Base-by-base conservation (phyloP, 2,113 vertebrate genomes). In the Plecturocebus donacophilus region DNA sequence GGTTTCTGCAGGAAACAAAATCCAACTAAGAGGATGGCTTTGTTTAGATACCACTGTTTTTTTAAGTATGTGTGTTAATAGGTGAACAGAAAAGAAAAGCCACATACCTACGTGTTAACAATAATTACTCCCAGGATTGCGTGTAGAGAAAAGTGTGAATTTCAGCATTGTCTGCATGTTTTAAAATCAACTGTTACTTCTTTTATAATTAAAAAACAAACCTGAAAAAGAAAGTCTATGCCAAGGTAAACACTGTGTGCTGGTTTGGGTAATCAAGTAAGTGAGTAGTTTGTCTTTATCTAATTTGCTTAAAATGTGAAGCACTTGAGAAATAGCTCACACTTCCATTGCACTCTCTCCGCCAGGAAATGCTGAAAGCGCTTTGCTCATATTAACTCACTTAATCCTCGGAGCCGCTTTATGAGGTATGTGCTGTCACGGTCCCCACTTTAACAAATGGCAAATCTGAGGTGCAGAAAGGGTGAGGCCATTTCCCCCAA, bases 281-380 rank as follows among this genome's bases (percentile, higher is more conserved):
- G 32, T 23, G 61, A 42, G 45, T 11, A 2, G 45, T 66, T 35
- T 40, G 49, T 92, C 80, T 92, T 66, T 13, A 73, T n/a, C 47
- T 84, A 3, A 73, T 70, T 52, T 45, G 54, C 70, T 66, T 79
- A 30, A 70, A 16, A 56, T 1, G 23, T 3, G 49, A 32, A 10
- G 9, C 0, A 20, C 30, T 2, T 54, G 32, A 49, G 66, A 11
- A 14, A 19, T 0, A 4, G 66, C 32, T 2, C 0, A 2, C 8
- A 0, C 11, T 3, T 5, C 0, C 27, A 0, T 0, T 1, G 20
- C 4, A 5, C 3, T 1, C 2, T 3, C 10, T 45, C 21, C 0
- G 5, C 47, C 25, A 10, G 17, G 25, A 40, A 35, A 0, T 1
- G 6, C 3, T 0, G 19, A 3, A 4, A 1, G 56, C 30, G 0